Evolutionary conservation across 2,797 vertebrate species (phyloP), one percentile per base, ranked within the genome.

Genomic region (Thripadectes ignobilis): DNA sequence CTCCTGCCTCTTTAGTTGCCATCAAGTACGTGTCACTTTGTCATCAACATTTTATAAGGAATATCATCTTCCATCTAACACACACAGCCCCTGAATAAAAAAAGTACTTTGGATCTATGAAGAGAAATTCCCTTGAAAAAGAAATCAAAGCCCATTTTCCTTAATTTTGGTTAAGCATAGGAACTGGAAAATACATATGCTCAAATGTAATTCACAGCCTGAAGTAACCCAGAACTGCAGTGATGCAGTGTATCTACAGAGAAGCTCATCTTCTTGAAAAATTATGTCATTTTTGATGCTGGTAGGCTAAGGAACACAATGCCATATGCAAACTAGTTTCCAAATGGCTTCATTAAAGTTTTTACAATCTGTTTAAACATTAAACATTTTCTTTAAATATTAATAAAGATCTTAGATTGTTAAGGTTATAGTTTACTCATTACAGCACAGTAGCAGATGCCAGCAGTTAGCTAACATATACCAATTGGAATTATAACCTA

Each of bases 351-450:
- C 80, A 94, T 87, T 95, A 95, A 84, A 66, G 39, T 34, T 91
- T 97, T 97, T 88, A 77, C 71, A 93, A 80, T 80, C 86, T 96
- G 87, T 88, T 97, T 94, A 96, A 97, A 96, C 78, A 89, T 93
- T 95, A 79, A 96, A 89, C 58, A 76, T 89, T 95, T 93, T 69
- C 66, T 91, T 97, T 91, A 96, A 97, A 97, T 95, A 96, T 97
- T 96, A 95, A 97, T 92, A 93, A 76, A 85, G 67, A 41, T 80
- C 75, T 75, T 57, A 55, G 69, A 80, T 73, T 79, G 51, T 92
- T 95, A 90, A 90, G 66, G 84, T 92, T 91, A 90, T 36, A 55
- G 74, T 92, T 97, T 90, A 80, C 85, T 91, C 74, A 67, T 73
- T 87, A 30, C 58, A 80, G 62, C 62, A 71, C 36, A 62, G 51